These are phyloP conservation scores for Microchirus variegatus DNA, from an alignment of 2,797 vertebrate species.

Conservation along the genomic window DNA sequence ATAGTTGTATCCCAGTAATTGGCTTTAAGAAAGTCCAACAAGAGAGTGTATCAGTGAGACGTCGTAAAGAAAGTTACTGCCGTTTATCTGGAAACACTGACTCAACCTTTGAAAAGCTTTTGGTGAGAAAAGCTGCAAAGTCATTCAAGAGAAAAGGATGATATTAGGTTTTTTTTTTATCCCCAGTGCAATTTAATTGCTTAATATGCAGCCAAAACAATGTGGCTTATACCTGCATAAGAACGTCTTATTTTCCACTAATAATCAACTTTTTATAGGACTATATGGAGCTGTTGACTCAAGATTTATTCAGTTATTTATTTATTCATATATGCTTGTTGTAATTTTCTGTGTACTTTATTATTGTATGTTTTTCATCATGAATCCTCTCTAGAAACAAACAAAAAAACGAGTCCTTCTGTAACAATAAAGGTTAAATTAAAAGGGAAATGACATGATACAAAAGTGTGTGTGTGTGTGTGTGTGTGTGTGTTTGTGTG, in stretches of 20 bases:
- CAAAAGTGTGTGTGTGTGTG: neutral
- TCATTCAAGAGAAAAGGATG: slow-evolving; percentile 1
- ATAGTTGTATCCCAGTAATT: too few relatives aligned
- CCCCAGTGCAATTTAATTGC: neutral
- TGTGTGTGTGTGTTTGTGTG: neutral
- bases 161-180: slow-evolving; percentile 12
- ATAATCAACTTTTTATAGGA: slow-evolving; percentile 33
- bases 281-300: slow-evolving; percentile 12
- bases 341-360: slow-evolving; percentile 5
- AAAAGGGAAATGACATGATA: slow-evolving; percentile 45
- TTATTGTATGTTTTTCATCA: slow-evolving; percentile 37
- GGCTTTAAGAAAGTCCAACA: too few relatives aligned
- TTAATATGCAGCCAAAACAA: slow-evolving; percentile 17
- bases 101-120: slow-evolving; percentile 16
- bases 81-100: slow-evolving; percentile 16
- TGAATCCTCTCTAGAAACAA: slow-evolving; percentile 22
- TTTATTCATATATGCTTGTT: neutral
- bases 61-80: neutral
- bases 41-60: neutral
- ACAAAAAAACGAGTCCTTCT: slow-evolving; percentile 5
- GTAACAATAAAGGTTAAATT: slow-evolving; percentile 39
- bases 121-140: slow-evolving; percentile 15
- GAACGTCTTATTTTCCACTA: slow-evolving; percentile 3
- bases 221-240: neutral
- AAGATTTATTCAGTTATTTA: neutral